These are phyloP conservation scores for Lepus timidus DNA, from an alignment of 2,113 vertebrate genomes.

Conservation along the genomic window DNA sequence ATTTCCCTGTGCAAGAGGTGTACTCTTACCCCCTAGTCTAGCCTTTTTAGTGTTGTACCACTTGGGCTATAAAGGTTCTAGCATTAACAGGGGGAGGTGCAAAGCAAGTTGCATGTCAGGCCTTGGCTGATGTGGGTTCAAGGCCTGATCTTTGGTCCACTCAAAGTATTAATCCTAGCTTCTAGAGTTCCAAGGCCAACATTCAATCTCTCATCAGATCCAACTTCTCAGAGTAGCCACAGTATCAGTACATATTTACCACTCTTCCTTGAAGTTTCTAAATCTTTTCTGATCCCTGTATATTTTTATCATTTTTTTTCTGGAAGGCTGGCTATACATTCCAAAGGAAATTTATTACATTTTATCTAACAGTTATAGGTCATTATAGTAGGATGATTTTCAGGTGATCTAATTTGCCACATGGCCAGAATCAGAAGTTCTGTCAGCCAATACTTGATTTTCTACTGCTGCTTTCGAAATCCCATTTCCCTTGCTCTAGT, in stretches of 20 bases:
- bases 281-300: background rate
- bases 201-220: background rate
- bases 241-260: background rate
- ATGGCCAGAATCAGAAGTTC: background rate
- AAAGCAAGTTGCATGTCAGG: background rate
- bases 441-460: background rate
- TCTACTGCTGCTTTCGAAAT: background rate
- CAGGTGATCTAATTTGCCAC: background rate
- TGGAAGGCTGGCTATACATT: background rate
- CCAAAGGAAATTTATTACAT: background rate
- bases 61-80: background rate
- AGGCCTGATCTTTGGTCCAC: background rate
- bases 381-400: background rate
- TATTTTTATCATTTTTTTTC: background rate
- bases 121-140: background rate
- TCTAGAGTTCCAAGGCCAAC: slow-evolving; percentile 14
- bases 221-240: background rate
- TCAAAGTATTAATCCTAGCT: background rate
- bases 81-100: background rate
- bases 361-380: background rate
- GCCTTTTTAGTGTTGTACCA: too few relatives aligned
- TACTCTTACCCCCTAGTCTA: too few relatives aligned
- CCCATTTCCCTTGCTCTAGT: background rate
- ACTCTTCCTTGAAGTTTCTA: background rate
- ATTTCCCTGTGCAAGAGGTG: too few relatives aligned